Percentiles rank a stretch among this genome's conserved stretches.
Conservation (phyloP, 2,888 invertebrate species). For the Crepidodera aurea region DNA sequence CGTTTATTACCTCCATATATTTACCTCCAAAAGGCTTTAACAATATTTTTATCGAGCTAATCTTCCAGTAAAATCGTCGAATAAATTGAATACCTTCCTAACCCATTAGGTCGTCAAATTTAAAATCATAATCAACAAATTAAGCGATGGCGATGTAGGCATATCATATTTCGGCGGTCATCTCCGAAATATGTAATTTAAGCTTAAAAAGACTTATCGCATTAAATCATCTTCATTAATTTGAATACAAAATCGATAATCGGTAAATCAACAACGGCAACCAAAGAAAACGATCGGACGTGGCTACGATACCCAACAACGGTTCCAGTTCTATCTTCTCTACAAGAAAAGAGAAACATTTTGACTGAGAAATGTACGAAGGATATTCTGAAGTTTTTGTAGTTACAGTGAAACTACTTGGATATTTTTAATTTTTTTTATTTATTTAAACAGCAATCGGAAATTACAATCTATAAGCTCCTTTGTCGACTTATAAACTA, state of each 20-base stretch:
- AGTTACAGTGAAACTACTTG: too few species aligned
- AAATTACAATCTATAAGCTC: too few species aligned
- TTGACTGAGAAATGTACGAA: too few species aligned
- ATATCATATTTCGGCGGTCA: slow-evolving; percentile 24
- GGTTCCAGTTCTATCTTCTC: too few species aligned
- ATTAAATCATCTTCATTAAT: slow-evolving; percentile 36
- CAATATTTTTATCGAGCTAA: not conserved
- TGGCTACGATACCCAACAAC: not conserved
- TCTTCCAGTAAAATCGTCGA: not conserved
- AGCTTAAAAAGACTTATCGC: slow-evolving; percentile 28
- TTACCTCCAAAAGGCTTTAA: not conserved
- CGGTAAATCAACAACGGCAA: slow-evolving; percentile 28
- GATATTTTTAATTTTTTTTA: too few species aligned
- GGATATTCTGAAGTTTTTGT: too few species aligned
- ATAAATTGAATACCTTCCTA: slow-evolving; percentile 3
- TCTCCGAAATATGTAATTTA: slow-evolving; percentile 22
- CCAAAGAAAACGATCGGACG: not conserved
- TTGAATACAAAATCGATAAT: slow-evolving; percentile 40
- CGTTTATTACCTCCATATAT: too few species aligned
- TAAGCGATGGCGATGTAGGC: slow-evolving; percentile 21
- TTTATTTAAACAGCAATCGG: too few species aligned
- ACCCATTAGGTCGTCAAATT: slow-evolving; percentile 18
- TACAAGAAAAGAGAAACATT: too few species aligned
- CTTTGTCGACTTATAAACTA: too few species aligned
- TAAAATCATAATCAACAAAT: slow-evolving; percentile 23